Base-by-base conservation (phyloP, 1,140 invertebrate genomes). In the Pristionchus pacificus region DNA sequence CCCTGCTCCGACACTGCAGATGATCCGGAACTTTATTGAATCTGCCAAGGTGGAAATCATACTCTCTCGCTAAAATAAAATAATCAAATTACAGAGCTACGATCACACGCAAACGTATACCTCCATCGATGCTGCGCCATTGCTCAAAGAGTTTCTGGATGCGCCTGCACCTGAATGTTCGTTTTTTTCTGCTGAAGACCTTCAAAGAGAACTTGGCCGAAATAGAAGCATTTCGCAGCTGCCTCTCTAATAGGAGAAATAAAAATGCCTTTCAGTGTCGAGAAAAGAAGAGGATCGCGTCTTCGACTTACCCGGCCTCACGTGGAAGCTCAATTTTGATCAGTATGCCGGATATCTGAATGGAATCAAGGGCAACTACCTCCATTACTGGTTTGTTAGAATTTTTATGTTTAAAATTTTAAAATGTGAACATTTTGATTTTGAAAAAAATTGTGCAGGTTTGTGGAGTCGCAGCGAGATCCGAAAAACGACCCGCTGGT, bases 1-100 rank as follows among this genome's bases (percentile, higher is more conserved):
- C 71, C 86, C 87, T 59, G 78, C 76, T 19, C 83, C 80, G 68
- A 84, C 86, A 19, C 79, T 87, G 25, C 75, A 84, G 63, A 83
- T 85, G 79, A 78, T 49, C n/a, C n/a, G n/a, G n/a, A n/a, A n/a
- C n/a, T n/a, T n/a, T n/a, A n/a, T n/a, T n/a, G n/a, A n/a, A n/a
- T n/a, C n/a, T n/a, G n/a, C n/a, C n/a, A n/a, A n/a, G n/a, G n/a
- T n/a, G n/a, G n/a, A n/a, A n/a, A n/a, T n/a, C n/a, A n/a, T n/a
- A n/a, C n/a, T n/a, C n/a, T n/a, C n/a, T n/a, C n/a, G n/a, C n/a
- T n/a, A n/a, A n/a, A n/a, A n/a, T n/a, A n/a, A n/a, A n/a, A n/a
- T n/a, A n/a, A n/a, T n/a, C n/a, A n/a, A n/a, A 49, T 6, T 49
- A 10, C 38, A 49, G 38, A 19, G 19, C 38, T 49, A 49, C 38